A percentile compares a stretch with the other conserved stretches of the same genome.
phyloP scores from a whole-genome alignment of 2,888 invertebrate species.

The Gastrophysa polygoni region DNA sequence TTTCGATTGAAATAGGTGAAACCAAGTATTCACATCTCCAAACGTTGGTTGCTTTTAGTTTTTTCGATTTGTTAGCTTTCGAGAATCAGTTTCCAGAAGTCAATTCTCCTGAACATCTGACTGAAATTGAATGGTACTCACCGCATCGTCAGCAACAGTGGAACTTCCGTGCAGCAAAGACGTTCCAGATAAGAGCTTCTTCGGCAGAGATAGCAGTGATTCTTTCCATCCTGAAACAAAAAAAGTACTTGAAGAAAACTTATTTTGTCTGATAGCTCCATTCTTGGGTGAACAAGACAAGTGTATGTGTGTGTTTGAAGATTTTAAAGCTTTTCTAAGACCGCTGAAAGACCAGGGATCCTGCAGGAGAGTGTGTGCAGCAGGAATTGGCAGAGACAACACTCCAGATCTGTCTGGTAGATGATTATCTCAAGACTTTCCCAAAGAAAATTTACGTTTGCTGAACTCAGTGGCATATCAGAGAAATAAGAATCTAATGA shows the following conservation, averaged over 20 bases:
- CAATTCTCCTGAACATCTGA: too few species aligned
- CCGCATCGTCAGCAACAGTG: conserved; percentile 52
- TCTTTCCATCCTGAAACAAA: conserved; percentile 74
- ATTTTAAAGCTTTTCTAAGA: too few species aligned
- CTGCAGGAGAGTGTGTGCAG: neutral
- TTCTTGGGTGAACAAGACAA: too few species aligned
- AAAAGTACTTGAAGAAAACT: too few species aligned
- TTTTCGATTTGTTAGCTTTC: too few species aligned
- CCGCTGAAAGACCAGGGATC: neutral
- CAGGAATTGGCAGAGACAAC: conserved; percentile 6
- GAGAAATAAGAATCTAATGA: neutral
- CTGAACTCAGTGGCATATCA: neutral
- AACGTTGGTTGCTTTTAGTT: too few species aligned
- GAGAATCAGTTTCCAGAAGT: too few species aligned
- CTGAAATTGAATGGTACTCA: too few species aligned
- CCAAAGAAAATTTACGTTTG: neutral
- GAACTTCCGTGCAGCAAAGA: conserved; percentile 60
- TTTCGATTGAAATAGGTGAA: too few species aligned
- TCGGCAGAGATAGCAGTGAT: conserved; percentile 72
- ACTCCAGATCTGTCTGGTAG: conserved; percentile 9
- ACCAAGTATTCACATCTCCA: too few species aligned
- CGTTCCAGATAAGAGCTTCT: conserved; percentile 64
- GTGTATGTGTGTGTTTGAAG: too few species aligned
- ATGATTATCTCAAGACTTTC: conserved; percentile 20
- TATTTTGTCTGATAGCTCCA: too few species aligned